Evolutionary conservation across 2,797 vertebrate species (phyloP).

Genomic region (Sibirionetta formosa): DNA sequence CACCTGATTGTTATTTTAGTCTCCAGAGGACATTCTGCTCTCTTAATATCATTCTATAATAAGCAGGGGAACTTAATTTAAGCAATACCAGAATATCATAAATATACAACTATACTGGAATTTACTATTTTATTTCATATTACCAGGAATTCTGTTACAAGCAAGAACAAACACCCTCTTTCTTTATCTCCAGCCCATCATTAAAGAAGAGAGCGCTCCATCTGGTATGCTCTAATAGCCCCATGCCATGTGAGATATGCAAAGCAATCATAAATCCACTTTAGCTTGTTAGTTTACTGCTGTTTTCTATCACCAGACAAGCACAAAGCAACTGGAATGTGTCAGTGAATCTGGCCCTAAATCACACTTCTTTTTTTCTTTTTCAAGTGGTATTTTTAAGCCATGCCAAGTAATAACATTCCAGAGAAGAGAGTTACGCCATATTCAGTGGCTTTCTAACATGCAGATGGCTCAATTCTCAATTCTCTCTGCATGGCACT

Average conservation of each 20-base stretch:
- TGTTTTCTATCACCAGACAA: slow-evolving; percentile 70
- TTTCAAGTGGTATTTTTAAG: slow-evolving; percentile 51
- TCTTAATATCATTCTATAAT: not conserved
- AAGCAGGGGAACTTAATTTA: not conserved
- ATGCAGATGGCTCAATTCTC: not conserved
- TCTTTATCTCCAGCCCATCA: slow-evolving; percentile 62
- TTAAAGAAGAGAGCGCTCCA: slow-evolving; percentile 27
- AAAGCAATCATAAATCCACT: slow-evolving; percentile 71
- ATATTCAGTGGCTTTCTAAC: not conserved
- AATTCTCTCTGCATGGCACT: not conserved
- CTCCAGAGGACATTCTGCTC: not conserved
- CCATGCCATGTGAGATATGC: slow-evolving; percentile 51
- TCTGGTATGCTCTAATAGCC: slow-evolving; percentile 57
- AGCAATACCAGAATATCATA: not conserved
- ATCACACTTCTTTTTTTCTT: slow-evolving; percentile 40
- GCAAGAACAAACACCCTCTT: not conserved
- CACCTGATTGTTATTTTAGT: not conserved
- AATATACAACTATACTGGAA: not conserved
- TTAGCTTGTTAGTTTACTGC: slow-evolving; percentile 70
- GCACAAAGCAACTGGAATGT: slow-evolving; percentile 69
- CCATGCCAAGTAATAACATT: slow-evolving; percentile 46
- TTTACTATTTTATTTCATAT: not conserved
- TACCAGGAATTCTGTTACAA: slow-evolving; percentile 10
- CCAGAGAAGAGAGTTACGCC: not conserved
- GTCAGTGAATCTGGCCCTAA: slow-evolving; percentile 66